Evolutionary conservation across 2,888 invertebrate genomes (phyloP).

Genomic region (Cabera pusaria): DNA sequence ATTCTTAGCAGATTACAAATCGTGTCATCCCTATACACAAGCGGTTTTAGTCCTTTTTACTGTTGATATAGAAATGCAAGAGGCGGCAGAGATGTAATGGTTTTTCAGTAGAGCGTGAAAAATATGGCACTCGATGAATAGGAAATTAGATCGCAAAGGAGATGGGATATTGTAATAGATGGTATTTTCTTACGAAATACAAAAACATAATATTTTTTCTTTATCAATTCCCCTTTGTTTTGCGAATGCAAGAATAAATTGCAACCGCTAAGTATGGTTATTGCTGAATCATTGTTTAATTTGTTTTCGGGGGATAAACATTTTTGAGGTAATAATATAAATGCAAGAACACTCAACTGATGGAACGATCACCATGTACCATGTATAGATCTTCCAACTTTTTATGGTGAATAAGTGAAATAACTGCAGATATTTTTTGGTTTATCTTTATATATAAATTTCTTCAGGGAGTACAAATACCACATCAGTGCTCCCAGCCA

Average conservation of each 20-base stretch:
- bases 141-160: constrained; percentile 66
- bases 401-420: too few relatives aligned
- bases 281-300: too few relatives aligned
- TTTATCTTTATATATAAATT: too few relatives aligned
- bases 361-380: too few relatives aligned
- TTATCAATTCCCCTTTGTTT: constrained; percentile 12
- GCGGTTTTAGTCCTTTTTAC: constrained; percentile 26
- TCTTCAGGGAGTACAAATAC: too few relatives aligned
- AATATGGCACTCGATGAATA: constrained; percentile 63
- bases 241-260: constrained; percentile 11
- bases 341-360: too few relatives aligned
- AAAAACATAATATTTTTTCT: constrained; percentile 24
- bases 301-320: too few relatives aligned
- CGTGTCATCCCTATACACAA: constrained; percentile 23
- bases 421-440: too few relatives aligned
- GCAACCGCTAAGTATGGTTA: too few relatives aligned
- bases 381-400: too few relatives aligned
- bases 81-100: constrained; percentile 27
- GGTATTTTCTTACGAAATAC: constrained; percentile 48
- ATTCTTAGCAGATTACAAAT: constrained; percentile 43
- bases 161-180: constrained; percentile 63
- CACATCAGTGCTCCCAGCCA: too few relatives aligned
- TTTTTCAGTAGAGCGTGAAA: constrained; percentile 42
- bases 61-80: constrained; percentile 24
- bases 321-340: too few relatives aligned